Evolutionary conservation across 2,888 invertebrate genomes (phyloP).

Genomic region (Stenotaenia linearis): DNA sequence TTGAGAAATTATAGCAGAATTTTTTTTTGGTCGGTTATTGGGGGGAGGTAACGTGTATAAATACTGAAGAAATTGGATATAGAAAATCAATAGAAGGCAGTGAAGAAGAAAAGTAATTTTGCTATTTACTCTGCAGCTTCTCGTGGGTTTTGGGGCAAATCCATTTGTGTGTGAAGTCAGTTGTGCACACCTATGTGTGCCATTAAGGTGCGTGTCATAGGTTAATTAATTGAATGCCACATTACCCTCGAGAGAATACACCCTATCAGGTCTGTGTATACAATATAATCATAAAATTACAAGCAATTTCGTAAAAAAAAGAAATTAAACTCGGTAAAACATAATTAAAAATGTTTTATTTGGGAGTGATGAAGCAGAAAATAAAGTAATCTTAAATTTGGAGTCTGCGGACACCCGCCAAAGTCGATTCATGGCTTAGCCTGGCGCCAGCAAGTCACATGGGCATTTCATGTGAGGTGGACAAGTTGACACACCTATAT

Average conservation of each 20-base stretch:
- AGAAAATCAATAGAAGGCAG: conserved; percentile 22
- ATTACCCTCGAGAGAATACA: background rate
- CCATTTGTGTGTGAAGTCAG: conserved; percentile 24
- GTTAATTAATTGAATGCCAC: conserved; percentile 24
- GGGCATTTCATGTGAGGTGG: conserved; percentile 6
- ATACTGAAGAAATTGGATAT: conserved; percentile 13
- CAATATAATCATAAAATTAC: background rate
- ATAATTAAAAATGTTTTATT: background rate
- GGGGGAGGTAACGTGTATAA: background rate
- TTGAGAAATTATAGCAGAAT: background rate
- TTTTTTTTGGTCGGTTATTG: background rate
- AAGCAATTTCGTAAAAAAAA: background rate
- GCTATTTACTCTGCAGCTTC: conserved; percentile 24
- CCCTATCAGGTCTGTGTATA: background rate
- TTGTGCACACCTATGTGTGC: conserved; percentile 26
- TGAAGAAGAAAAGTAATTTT: conserved; percentile 26
- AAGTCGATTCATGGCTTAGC: background rate
- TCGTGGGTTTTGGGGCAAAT: conserved; percentile 26
- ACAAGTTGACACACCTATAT: conserved; percentile 21
- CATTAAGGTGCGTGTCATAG: conserved; percentile 20
- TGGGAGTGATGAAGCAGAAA: background rate
- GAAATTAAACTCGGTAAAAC: background rate
- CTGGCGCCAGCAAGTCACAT: conserved; percentile 12
- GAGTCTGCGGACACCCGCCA: background rate
- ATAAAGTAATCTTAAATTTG: background rate